These are phyloP conservation scores for Paracentrotus lividus DNA, from an alignment of 53 echinoderm and acorn worm species.

Conservation along the genomic window DNA sequence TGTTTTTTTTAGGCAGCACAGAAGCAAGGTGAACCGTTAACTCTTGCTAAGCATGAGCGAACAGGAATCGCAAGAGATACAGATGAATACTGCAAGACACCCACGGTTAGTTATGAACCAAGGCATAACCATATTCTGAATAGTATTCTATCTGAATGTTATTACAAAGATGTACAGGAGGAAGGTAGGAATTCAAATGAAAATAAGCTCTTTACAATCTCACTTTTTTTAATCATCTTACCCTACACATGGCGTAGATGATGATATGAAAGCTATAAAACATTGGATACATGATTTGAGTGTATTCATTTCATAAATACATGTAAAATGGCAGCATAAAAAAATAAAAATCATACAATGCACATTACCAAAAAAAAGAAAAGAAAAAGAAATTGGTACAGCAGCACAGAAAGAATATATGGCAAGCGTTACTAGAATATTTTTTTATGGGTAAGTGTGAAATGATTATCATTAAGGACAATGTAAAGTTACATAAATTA, in stretches of 20 bases:
- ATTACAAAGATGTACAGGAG: no score
- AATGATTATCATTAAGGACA: background rate
- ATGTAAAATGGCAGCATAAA: background rate
- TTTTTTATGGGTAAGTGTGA: background rate
- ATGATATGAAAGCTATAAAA: background rate
- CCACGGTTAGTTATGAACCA: no score
- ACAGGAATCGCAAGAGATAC: no score
- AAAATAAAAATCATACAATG: background rate
- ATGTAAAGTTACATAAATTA: background rate
- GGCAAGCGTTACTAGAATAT: background rate
- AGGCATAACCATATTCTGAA: no score
- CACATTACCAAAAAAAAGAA: background rate
- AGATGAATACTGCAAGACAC: no score
- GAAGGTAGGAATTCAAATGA: no score
- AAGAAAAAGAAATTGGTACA: background rate
- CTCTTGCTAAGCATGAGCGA: no score
- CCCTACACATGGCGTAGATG: background rate
- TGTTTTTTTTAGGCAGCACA: no score
- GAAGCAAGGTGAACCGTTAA: no score
- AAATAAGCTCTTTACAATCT: no score
- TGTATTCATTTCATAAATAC: background rate
- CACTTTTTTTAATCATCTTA: background rate
- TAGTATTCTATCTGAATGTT: no score
- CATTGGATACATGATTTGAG: background rate
- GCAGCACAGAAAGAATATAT: background rate